Evolutionary conservation across 2,888 invertebrate species (phyloP).

Genomic region (Azorinus chamasolen): DNA sequence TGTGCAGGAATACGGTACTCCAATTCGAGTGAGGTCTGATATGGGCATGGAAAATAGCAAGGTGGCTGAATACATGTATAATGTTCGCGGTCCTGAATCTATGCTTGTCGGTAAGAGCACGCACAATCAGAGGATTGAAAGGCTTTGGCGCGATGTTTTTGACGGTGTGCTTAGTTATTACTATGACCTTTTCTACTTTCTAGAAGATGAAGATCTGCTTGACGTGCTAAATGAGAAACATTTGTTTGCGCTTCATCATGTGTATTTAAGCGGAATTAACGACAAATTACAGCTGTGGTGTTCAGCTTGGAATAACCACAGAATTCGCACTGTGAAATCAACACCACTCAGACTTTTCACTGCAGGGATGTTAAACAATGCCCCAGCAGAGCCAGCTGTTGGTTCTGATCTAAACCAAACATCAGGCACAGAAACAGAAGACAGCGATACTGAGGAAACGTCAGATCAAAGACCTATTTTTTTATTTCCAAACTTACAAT

Average conservation of each 20-base stretch:
- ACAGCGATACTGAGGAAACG: neutral
- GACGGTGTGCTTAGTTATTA: constrained; percentile 43
- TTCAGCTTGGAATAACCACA: constrained; percentile 36
- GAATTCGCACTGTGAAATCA: constrained; percentile 36
- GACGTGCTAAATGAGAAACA: constrained; percentile 29
- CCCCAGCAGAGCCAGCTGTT: neutral
- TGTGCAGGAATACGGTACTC: constrained; percentile 18
- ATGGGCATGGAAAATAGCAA: constrained; percentile 36
- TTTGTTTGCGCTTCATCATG: constrained; percentile 39
- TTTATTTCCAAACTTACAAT: neutral
- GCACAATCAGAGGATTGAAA: constrained; percentile 27
- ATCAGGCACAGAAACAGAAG: neutral
- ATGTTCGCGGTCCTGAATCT: constrained; percentile 18
- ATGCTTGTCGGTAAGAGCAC: constrained; percentile 51
- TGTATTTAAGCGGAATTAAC: constrained; percentile 29
- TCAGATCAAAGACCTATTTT: constrained; percentile 7
- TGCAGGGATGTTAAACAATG: constrained; percentile 23
- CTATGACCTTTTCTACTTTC: constrained; percentile 42
- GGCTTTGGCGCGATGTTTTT: constrained; percentile 53
- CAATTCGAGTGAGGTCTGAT: constrained; percentile 35
- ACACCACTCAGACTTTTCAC: constrained; percentile 26
- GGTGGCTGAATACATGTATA: constrained; percentile 43
- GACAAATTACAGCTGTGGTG: constrained; percentile 37
- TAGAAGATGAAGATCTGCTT: constrained; percentile 34
- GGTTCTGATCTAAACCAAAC: neutral